Percentiles rank a stretch among this genome's conserved stretches.
These are phyloP conservation scores for Artibeus lituratus DNA, from an alignment of 2,797 vertebrate species.

Conservation along the genomic window DNA sequence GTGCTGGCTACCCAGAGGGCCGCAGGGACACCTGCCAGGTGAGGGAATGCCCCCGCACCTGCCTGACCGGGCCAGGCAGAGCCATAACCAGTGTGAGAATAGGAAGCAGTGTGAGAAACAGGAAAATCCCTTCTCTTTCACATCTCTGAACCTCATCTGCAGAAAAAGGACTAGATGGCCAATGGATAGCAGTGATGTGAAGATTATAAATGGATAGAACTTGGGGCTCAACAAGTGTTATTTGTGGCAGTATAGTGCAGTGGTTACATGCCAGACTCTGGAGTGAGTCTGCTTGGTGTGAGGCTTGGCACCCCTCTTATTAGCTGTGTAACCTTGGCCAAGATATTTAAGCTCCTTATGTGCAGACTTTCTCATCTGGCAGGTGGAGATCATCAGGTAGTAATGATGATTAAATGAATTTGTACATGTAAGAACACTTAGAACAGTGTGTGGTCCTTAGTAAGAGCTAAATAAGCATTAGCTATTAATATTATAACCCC, in stretches of 20 bases:
- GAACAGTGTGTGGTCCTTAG: background rate
- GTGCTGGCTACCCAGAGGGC: constrained; percentile 70
- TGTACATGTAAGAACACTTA: background rate
- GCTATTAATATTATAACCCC: background rate
- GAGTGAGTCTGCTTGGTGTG: background rate
- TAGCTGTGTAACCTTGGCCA: background rate
- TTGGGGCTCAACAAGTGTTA: background rate
- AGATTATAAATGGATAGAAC: background rate
- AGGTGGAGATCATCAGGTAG: background rate
- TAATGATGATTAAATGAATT: background rate
- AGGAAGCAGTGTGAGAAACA: background rate
- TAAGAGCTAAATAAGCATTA: background rate
- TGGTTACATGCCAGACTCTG: background rate
- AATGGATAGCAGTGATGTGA: background rate
- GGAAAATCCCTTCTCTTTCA: background rate
- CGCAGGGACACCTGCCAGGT: constrained; percentile 78
- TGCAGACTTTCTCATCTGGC: background rate
- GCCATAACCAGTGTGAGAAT: background rate
- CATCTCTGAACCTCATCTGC: background rate
- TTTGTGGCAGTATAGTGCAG: background rate
- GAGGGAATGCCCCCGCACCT: background rate
- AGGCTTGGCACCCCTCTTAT: background rate
- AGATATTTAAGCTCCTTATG: background rate
- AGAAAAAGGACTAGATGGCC: background rate
- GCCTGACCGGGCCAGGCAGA: background rate